Evolutionary conservation across 2,113 vertebrate species (phyloP), one percentile per base, ranked within the genome.

Genomic region (Trinectes maculatus): DNA sequence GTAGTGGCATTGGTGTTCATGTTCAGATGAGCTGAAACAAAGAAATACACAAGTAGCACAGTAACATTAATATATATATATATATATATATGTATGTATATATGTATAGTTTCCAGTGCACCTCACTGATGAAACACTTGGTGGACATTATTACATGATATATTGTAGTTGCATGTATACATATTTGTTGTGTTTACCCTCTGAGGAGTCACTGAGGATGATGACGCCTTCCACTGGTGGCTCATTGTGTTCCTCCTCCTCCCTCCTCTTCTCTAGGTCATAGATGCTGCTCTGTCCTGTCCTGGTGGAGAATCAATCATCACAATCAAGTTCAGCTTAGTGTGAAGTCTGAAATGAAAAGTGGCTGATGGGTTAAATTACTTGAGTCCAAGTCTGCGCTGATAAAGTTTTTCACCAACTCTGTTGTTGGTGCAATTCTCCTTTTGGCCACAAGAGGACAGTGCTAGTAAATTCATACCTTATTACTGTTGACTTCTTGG

Each of bases 1-100:
- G 89, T 91, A 64, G 88, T 93, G 71, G 93, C 93, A 7, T 94
- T 94, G 71, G 91, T 92, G 88, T 93, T 94, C 34, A 87, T 21
- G 42, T 93, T 94, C 70, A 87, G 73, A 51, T 77, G 78, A 16
- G 84, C 93, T 93, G 77, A 48, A 86, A 86, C 24, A 59, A 34
- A 64, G 2, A 75, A 2, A 33, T 4, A 28, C 11, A 26, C 1
- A 34, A 15, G 1, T 46, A 2, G 31, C 0, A 19, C 3, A 51
- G 6, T n/a, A n/a, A n/a, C n/a, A n/a, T n/a, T n/a, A n/a, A n/a
- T n/a, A n/a, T n/a, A n/a, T n/a, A n/a, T n/a, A n/a, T n/a, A n/a
- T n/a, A n/a, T n/a, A n/a, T n/a, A n/a, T n/a, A n/a, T n/a, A n/a
- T n/a, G n/a, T n/a, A n/a, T n/a, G n/a, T n/a, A n/a, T n/a, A n/a